A percentile compares a stretch with the other conserved stretches of the same genome.
Conservation (phyloP, 2,888 invertebrate species). For the Copidosoma aretas region DNA sequence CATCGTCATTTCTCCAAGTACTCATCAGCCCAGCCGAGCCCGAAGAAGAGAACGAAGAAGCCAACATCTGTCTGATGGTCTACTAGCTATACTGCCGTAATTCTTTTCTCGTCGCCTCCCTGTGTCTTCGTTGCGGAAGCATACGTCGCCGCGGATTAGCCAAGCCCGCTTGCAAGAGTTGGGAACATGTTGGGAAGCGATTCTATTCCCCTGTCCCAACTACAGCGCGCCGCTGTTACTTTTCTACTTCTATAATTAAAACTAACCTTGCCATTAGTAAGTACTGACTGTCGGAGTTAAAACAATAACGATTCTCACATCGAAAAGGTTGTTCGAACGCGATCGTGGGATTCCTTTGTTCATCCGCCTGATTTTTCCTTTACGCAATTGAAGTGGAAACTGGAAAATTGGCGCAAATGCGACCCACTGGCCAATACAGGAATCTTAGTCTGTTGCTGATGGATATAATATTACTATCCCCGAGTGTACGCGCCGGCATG, state of each 20-base stretch:
- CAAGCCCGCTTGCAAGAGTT: too few species aligned
- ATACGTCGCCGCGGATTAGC: background rate
- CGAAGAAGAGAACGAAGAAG: slow-evolving; percentile 14
- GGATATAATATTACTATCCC: background rate
- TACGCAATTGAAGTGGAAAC: background rate
- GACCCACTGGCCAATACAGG: too few species aligned
- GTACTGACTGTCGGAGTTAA: too few species aligned
- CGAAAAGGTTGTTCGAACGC: too few species aligned
- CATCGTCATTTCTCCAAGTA: background rate
- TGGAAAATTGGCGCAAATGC: background rate
- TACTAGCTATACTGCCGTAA: too few species aligned
- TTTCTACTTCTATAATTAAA: background rate
- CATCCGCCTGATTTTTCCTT: background rate
- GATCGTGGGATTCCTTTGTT: background rate
- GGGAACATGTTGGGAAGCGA: background rate
- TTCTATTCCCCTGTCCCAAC: background rate
- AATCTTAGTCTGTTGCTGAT: too few species aligned
- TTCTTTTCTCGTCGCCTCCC: slow-evolving; percentile 10
- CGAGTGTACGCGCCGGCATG: background rate
- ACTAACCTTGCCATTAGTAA: background rate
- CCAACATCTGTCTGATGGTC: background rate
- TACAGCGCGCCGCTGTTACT: background rate
- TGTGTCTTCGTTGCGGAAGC: background rate
- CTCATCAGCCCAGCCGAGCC: background rate
- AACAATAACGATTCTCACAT: too few species aligned